Percentiles rank a stretch among this genome's conserved stretches.
Evolutionary conservation across 1,140 invertebrate genomes (phyloP).

Genomic region (Papilio glaucus): DNA sequence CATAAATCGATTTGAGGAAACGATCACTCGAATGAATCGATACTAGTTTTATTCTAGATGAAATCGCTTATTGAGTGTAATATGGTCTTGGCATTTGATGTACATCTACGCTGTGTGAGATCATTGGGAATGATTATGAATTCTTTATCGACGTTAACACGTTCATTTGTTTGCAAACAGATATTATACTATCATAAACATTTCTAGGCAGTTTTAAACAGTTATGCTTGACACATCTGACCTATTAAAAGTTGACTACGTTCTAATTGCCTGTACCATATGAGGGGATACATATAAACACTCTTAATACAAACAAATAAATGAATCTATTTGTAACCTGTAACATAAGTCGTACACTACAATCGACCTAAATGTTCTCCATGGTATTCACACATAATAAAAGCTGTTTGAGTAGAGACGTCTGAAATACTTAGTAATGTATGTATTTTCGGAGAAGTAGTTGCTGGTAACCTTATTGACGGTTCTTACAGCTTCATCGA

Average conservation of each 20-base stretch:
- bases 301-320: no score
- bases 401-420: no score
- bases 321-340: no score
- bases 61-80: constrained; percentile 2
- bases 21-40: constrained; percentile 21
- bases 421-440: no score
- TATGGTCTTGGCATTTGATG: constrained; percentile 10
- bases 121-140: constrained; percentile 4
- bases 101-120: constrained; percentile 9
- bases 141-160: not conserved
- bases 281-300: no score
- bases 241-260: not conserved
- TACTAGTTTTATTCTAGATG: constrained; percentile 12
- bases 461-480: no score
- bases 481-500: no score
- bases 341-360: no score
- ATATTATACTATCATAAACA: constrained; percentile 18
- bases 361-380: no score
- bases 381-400: no score
- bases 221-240: not conserved
- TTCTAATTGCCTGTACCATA: no score
- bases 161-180: constrained; percentile 19
- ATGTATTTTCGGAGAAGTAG: no score
- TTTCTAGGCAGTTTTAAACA: not conserved
- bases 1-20: constrained; percentile 20